These are phyloP conservation scores for Streptopelia turtur DNA, from an alignment of 2,797 vertebrate species.

Conservation along the genomic window DNA sequence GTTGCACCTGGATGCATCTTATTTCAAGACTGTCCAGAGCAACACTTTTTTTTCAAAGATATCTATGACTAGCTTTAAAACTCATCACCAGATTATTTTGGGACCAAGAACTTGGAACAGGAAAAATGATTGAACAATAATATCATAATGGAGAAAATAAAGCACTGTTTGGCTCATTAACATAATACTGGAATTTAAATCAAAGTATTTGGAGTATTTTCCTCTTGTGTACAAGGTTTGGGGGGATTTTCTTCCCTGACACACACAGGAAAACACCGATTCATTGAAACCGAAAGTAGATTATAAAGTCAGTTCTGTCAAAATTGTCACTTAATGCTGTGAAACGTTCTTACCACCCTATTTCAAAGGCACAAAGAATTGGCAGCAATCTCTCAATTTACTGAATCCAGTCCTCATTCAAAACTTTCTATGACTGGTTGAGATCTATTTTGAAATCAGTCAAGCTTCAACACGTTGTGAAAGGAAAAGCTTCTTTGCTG, in stretches of 20 bases:
- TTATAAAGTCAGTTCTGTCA: neutral
- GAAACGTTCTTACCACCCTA: neutral
- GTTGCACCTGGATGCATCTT: neutral
- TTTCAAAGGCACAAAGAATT: conserved; percentile 35
- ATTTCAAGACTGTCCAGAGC: neutral
- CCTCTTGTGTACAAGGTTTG: neutral
- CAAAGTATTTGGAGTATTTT: neutral
- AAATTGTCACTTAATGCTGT: neutral
- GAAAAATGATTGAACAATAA: neutral
- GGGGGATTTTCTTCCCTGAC: neutral
- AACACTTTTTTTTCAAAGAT: neutral
- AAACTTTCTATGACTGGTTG: conserved; percentile 24
- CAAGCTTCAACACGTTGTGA: neutral
- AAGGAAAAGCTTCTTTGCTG: conserved; percentile 6
- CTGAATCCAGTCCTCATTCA: conserved; percentile 7
- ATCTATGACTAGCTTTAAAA: neutral
- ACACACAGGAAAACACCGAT: neutral
- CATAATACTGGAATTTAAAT: neutral
- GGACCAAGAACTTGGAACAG: neutral
- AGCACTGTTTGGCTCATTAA: neutral
- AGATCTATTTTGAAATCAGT: conserved; percentile 51
- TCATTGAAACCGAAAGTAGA: neutral
- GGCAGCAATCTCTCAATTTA: conserved; percentile 17
- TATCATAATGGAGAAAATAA: neutral
- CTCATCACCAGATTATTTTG: neutral